Evolutionary conservation across 2,113 vertebrate species (phyloP), one percentile per base, ranked within the genome.

Genomic region (Crocuta crocuta): DNA sequence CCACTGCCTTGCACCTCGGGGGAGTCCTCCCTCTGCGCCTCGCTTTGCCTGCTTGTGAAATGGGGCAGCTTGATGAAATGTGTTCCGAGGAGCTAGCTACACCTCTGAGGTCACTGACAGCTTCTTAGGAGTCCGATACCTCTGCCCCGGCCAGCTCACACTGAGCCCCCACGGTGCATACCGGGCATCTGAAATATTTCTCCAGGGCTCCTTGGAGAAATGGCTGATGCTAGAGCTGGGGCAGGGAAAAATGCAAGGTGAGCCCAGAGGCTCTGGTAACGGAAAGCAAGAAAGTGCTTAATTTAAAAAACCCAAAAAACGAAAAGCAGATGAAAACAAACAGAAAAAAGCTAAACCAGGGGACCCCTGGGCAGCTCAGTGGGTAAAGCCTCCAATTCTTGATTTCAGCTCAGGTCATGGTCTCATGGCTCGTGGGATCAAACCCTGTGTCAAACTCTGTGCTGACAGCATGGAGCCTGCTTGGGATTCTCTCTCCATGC

Each of bases 131-230:
- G 4, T 9, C 39, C 7, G 19, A 74, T 28, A 28, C 73, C 28
- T 45, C 35, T 11, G 3, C 23, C 31, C 7, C 28, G 33, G 63
- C 45, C 1, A 12, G 65, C 33, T 35, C 71, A 3, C 0, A 26
- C 1, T 2, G 21, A 23, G 8, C 13, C 11, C 13, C 4, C 0
- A 0, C 26, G 8, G 2, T 16, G 7, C 26, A 86, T 35, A 53
- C 50, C 31, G 13, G 73, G 65, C n/a, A 7, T 48, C 66, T 24
- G 48, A 28, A 4, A 2, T 3, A 2, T 16, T 39, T 33, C 35
- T 71, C n/a, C 33, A 39, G 28, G 17, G 73, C 19, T 65, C 45
- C 8, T 6, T 11, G 91, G 68, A 79, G 76, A 70, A 53, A 9
- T 3, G 63, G 63, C 39, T 55, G 68, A 5, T 65, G 13, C 90